Conservation (phyloP, 1,140 invertebrate genomes). For the Agraylea sexmaculata region DNA sequence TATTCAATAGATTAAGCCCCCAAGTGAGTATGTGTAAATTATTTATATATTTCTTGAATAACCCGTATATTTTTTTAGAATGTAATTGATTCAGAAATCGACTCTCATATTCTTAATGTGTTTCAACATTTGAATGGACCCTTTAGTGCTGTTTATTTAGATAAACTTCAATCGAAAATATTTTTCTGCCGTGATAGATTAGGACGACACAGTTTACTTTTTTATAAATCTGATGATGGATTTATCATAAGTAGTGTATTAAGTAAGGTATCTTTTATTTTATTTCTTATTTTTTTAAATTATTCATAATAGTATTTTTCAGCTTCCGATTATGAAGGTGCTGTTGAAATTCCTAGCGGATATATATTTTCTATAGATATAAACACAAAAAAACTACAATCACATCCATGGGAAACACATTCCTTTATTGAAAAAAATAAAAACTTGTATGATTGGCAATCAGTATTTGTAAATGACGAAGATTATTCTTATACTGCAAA, state of each 20-base stretch:
- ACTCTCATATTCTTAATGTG: slow-evolving; percentile 19
- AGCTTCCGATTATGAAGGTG: slow-evolving; percentile 37
- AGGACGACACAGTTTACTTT: slow-evolving; percentile 71
- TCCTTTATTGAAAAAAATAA: too few species aligned
- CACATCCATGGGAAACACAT: too few species aligned
- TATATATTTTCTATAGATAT: slow-evolving; percentile 57
- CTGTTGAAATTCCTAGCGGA: slow-evolving; percentile 61
- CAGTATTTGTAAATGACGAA: too few species aligned
- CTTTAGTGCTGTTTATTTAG: slow-evolving; percentile 71
- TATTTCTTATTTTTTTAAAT: slow-evolving; percentile 9
- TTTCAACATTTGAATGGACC: slow-evolving; percentile 61
- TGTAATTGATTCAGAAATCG: not conserved
- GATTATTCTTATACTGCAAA: slow-evolving; percentile 7
- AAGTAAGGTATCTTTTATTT: slow-evolving; percentile 23
- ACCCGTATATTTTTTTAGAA: slow-evolving; percentile 6
- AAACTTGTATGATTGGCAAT: slow-evolving; percentile 30
- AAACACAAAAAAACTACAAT: slow-evolving; percentile 27
- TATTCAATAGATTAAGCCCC: slow-evolving; percentile 6
- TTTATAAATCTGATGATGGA: slow-evolving; percentile 40
- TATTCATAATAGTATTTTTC: slow-evolving; percentile 16
- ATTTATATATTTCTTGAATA: not conserved
- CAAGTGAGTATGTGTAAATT: not conserved
- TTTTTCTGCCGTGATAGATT: slow-evolving; percentile 80
- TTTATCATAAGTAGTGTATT: slow-evolving; percentile 49
- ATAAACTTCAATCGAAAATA: slow-evolving; percentile 46